A percentile compares a stretch with the other conserved stretches of the same genome.
Evolutionary conservation across 2,888 invertebrate species (phyloP).

Genomic region (Therioaphis trifolii): DNA sequence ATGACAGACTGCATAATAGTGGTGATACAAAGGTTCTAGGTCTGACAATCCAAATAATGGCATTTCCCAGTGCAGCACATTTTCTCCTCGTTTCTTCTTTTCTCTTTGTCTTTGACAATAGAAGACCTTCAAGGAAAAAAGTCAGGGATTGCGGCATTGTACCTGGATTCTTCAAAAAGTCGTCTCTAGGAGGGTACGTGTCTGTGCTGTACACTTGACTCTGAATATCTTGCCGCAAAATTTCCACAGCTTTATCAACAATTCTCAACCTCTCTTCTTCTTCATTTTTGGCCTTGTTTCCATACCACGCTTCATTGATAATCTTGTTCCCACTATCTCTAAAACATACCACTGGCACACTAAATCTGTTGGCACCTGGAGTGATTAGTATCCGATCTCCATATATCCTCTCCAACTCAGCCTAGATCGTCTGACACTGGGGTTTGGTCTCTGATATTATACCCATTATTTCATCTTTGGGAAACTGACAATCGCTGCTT

Average conservation of each 20-base stretch:
- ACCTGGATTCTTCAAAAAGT: conserved; percentile 22
- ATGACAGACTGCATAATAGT: conserved; percentile 64
- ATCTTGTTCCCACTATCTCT: not conserved
- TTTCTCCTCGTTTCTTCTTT: conserved; percentile 1
- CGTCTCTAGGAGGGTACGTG: not conserved
- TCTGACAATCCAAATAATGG: not conserved
- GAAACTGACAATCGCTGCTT: conserved; percentile 13
- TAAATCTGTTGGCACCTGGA: not conserved
- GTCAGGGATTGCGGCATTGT: not conserved
- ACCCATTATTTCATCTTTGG: not conserved
- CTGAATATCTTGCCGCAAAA: conserved; percentile 16
- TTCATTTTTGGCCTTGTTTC: not conserved
- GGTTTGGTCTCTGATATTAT: not conserved
- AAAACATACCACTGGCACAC: not conserved
- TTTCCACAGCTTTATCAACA: conserved; percentile 14
- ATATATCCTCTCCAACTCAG: not conserved
- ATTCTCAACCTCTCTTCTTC: conserved; percentile 30
- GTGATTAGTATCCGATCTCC: not conserved
- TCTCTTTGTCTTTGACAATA: not conserved
- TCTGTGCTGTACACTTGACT: not conserved
- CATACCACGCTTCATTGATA: conserved; percentile 16
- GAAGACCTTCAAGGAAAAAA: not conserved
- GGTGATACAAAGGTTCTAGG: conserved; percentile 67
- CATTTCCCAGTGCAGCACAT: not conserved
- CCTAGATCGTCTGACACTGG: not conserved